Conservation (phyloP, 2,888 invertebrate genomes). For the Hypolimnas misippus region DNA sequence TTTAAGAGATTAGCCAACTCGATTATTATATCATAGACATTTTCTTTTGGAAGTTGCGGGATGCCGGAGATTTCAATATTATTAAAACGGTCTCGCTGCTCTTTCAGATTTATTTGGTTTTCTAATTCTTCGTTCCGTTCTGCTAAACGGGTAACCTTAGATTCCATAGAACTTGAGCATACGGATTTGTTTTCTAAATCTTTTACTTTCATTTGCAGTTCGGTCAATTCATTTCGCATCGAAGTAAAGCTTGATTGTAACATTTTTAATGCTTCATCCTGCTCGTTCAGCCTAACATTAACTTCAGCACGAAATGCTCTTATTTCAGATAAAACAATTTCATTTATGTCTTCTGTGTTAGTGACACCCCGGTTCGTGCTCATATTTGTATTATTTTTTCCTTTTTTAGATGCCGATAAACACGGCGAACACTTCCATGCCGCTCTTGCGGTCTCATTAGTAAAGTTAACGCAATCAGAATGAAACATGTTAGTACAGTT, state of each 20-base stretch:
- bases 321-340: background rate
- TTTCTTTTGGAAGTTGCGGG: too few relatives aligned
- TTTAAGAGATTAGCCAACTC: too few relatives aligned
- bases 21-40: too few relatives aligned
- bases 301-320: background rate
- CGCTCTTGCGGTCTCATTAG: background rate
- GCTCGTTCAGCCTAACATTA: background rate
- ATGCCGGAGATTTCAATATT: too few relatives aligned
- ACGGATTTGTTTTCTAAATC: background rate
- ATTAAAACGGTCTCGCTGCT: too few relatives aligned
- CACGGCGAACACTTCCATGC: slow-evolving; percentile 3
- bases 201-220: slow-evolving; percentile 1
- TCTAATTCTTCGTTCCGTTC: too few relatives aligned
- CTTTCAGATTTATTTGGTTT: too few relatives aligned
- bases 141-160: background rate
- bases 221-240: background rate
- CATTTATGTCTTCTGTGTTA: background rate
- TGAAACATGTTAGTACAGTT: background rate
- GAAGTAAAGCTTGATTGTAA: background rate
- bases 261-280: background rate
- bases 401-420: background rate
- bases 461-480: background rate
- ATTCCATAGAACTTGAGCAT: background rate
- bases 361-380: background rate
- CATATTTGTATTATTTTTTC: background rate